Percentiles rank a stretch among this genome's conserved stretches.
These are phyloP conservation scores for Drosophila varians DNA, from an alignment of 1,140 invertebrate genomes.

Conservation along the genomic window DNA sequence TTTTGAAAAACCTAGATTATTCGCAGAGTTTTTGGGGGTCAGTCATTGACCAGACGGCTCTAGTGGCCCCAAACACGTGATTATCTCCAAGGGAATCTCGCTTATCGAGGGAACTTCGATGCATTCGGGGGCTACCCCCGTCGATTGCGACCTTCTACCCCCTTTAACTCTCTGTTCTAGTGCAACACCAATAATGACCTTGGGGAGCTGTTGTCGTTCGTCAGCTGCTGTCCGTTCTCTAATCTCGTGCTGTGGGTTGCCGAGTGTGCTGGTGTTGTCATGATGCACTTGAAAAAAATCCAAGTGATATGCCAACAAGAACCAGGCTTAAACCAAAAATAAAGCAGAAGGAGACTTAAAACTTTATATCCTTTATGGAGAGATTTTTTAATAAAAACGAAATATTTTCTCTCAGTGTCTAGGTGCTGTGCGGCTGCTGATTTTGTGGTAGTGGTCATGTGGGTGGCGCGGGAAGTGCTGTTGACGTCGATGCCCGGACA, in stretches of 20 bases:
- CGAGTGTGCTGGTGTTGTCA: conserved; percentile 12
- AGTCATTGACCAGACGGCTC: conserved; percentile 12
- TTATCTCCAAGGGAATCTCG: conserved; percentile 26
- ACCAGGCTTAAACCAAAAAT: too few species aligned
- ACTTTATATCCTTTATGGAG: too few species aligned
- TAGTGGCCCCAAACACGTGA: conserved; percentile 20
- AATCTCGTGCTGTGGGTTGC: conserved; percentile 30
- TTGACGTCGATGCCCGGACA: conserved; percentile 46
- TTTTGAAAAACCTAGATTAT: background rate
- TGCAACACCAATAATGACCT: conserved; percentile 39
- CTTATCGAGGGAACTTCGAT: conserved; percentile 19
- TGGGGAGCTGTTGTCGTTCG: conserved; percentile 42
- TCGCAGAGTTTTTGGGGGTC: conserved; percentile 16
- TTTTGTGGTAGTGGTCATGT: conserved; percentile 38
- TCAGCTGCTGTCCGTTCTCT: conserved; percentile 39
- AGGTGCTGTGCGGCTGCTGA: conserved; percentile 2
- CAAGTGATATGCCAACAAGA: too few species aligned
- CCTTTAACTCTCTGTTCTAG: background rate
- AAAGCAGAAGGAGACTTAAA: too few species aligned
- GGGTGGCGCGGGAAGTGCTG: conserved; percentile 46
- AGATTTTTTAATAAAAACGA: background rate
- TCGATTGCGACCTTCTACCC: background rate
- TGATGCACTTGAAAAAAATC: conserved; percentile 14
- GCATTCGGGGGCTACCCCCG: conserved; percentile 14
- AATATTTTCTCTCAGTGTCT: background rate